phyloP scores from a whole-genome alignment of 2,888 invertebrate species.

The Leptinotarsa rubiginosa region DNA sequence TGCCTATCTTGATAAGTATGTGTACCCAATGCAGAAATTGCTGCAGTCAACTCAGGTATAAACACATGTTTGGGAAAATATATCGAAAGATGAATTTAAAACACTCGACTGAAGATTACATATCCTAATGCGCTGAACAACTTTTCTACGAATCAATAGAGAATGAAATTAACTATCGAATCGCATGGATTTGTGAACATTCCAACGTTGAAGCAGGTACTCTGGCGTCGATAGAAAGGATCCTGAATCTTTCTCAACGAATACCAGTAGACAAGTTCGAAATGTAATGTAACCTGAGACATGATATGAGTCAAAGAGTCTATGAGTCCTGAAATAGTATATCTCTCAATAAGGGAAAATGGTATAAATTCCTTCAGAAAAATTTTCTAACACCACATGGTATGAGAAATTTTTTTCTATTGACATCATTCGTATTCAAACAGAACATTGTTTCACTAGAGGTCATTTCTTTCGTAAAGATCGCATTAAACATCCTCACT shows the following conservation, averaged over 20 bases:
- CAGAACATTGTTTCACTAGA: too few species aligned
- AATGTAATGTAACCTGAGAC: background rate
- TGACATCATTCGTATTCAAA: too few species aligned
- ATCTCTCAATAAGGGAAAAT: background rate
- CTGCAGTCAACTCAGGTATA: background rate
- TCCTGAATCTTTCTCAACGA: too few species aligned
- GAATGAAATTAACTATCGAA: background rate
- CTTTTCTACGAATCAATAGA: background rate
- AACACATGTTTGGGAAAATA: background rate
- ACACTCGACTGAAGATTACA: background rate
- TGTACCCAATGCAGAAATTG: background rate
- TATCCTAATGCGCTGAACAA: background rate
- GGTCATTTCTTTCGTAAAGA: too few species aligned
- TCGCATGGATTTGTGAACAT: background rate
- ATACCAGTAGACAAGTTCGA: background rate
- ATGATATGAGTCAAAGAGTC: background rate
- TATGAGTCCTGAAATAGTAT: background rate
- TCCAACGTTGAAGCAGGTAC: too few species aligned
- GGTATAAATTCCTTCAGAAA: background rate
- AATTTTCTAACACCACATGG: background rate
- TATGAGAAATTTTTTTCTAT: background rate
- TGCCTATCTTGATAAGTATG: background rate
- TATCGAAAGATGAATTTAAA: background rate
- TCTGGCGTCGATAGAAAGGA: too few species aligned
- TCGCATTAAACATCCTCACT: too few species aligned